A percentile compares a stretch with the other conserved stretches of the same genome.
phyloP scores from a whole-genome alignment of 2,888 invertebrate species.

The Dicyrtomina minuta region DNA sequence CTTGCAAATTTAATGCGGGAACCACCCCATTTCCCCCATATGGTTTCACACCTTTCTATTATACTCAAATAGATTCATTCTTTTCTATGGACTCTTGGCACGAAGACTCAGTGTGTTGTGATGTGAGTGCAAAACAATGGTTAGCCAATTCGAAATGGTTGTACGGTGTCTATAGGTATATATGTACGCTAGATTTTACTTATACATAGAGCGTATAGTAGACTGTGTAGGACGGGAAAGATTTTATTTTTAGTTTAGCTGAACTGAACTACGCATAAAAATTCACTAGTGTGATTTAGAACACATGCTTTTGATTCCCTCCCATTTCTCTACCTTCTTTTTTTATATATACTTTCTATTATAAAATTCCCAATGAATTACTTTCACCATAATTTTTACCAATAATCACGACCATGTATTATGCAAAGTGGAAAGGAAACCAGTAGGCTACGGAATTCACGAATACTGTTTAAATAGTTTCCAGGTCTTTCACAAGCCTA shows the following conservation, averaged over 20 bases:
- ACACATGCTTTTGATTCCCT: background rate
- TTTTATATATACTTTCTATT: background rate
- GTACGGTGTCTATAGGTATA: background rate
- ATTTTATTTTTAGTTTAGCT: too few relatives aligned
- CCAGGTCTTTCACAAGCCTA: too few relatives aligned
- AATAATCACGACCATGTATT: background rate
- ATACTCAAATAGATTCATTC: slow-evolving; percentile 27
- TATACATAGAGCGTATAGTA: too few relatives aligned
- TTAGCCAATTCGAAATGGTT: background rate
- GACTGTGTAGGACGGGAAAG: too few relatives aligned
- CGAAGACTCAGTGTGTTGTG: slow-evolving; percentile 5
- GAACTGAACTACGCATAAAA: slow-evolving; percentile 2
- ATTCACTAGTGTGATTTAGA: slow-evolving; percentile 11
- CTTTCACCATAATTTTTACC: background rate
- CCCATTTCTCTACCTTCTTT: background rate
- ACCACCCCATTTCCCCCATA: slow-evolving; percentile 27
- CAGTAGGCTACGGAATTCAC: too few relatives aligned
- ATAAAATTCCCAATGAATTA: background rate
- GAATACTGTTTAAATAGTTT: too few relatives aligned
- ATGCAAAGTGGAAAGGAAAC: too few relatives aligned
- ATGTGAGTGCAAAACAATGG: slow-evolving; percentile 10
- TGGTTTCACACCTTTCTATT: slow-evolving; percentile 30
- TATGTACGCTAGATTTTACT: too few relatives aligned
- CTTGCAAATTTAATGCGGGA: slow-evolving; percentile 33
- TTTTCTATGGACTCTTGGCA: slow-evolving; percentile 28